Percentiles rank a stretch among this genome's conserved stretches.
phyloP scores from a whole-genome alignment of 2,113 vertebrate genomes.

The Petroica traversi region DNA sequence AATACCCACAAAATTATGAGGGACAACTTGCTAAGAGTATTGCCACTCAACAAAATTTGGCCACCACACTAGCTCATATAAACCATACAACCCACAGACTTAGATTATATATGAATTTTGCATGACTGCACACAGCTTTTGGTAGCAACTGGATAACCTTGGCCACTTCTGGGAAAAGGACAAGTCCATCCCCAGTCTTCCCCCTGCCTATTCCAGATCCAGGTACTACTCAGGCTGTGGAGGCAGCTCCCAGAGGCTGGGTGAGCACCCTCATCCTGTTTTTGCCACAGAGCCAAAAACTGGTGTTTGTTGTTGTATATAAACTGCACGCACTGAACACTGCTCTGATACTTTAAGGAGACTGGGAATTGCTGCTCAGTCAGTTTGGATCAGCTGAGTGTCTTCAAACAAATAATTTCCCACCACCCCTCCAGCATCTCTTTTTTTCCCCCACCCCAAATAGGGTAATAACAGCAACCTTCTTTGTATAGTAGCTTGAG shows the following conservation, averaged over 20 bases:
- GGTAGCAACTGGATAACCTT: neutral
- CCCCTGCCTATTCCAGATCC: neutral
- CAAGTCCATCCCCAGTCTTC: fast-evolving
- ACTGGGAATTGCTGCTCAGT: neutral
- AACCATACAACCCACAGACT: neutral
- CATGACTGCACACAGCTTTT: neutral
- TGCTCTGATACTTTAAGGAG: neutral
- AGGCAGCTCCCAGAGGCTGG: neutral
- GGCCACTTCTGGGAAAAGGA: neutral
- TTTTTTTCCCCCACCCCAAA: neutral
- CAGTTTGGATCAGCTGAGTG: neutral
- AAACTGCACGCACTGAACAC: neutral
- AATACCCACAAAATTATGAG: neutral
- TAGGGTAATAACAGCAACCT: neutral
- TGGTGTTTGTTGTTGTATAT: neutral
- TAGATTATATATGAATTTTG: neutral
- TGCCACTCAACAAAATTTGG: neutral
- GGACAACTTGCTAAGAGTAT: neutral
- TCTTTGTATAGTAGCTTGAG: neutral
- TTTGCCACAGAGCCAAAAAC: neutral
- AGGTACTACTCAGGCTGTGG: neutral
- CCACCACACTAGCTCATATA: neutral
- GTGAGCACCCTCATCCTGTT: neutral
- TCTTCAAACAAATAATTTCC: neutral
- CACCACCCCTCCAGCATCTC: neutral